phyloP scores from a whole-genome alignment of 2,113 vertebrate species.

The Parotia lawesii region DNA sequence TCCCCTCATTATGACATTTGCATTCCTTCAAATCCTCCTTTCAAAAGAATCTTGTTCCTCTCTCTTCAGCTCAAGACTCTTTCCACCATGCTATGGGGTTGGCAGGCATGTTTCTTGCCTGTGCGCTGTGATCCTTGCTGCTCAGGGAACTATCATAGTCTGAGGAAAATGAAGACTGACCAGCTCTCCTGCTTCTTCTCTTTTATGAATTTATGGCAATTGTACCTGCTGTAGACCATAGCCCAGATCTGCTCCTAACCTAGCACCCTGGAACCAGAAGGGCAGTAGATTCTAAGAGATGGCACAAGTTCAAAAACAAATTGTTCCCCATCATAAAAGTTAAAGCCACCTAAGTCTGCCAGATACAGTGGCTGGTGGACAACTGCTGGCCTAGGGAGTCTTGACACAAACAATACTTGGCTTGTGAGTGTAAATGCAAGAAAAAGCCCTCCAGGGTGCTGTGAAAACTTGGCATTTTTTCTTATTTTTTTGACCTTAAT shows the following conservation, averaged over 20 bases:
- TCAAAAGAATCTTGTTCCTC: background rate
- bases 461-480: background rate
- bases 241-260: background rate
- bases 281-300: background rate
- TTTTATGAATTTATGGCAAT: background rate
- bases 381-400: background rate
- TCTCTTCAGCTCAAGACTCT: background rate
- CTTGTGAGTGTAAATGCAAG: background rate
- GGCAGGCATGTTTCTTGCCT: background rate
- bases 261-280: background rate
- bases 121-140: background rate
- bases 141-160: background rate
- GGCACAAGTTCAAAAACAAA: background rate
- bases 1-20: background rate
- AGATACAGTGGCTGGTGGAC: background rate
- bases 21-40: background rate
- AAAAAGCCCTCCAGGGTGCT: background rate
- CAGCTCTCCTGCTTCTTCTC: background rate
- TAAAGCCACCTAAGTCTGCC: background rate
- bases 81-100: background rate
- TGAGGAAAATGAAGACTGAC: background rate
- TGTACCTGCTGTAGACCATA: background rate
- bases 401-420: background rate
- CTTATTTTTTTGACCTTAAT: background rate
- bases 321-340: rapidly evolving